A percentile compares a stretch with the other conserved stretches of the same genome.
Evolutionary conservation across 2,113 vertebrate genomes (phyloP).

Genomic region (Macrotus californicus): DNA sequence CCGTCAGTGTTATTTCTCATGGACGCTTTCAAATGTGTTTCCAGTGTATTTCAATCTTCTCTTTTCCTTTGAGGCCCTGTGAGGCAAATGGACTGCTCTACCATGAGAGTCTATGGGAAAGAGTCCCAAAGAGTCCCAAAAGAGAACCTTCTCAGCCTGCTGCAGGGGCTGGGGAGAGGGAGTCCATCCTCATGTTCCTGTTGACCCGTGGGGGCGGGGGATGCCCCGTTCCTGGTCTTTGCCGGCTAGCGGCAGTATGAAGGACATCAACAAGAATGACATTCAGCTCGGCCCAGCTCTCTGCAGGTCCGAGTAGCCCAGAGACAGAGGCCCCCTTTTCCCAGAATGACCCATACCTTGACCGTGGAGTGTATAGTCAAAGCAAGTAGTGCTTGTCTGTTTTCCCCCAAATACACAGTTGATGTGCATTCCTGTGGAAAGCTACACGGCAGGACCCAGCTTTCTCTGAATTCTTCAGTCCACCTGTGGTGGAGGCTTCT

Average conservation of each 20-base stretch:
- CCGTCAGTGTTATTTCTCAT: background rate
- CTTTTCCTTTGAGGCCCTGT: background rate
- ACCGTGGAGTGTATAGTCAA: background rate
- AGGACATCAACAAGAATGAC: background rate
- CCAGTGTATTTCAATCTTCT: background rate
- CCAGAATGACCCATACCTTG: background rate
- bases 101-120: background rate
- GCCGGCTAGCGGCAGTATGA: background rate
- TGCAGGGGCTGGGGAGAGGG: fast-evolving
- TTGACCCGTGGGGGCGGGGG: fast-evolving
- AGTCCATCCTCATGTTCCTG: background rate
- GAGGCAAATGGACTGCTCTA: background rate
- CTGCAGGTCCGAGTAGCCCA: background rate
- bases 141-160: background rate
- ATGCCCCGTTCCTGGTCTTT: background rate
- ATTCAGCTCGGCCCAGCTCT: background rate
- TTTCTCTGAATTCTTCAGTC: background rate
- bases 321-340: background rate
- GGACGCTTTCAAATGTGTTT: background rate
- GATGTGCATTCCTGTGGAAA: background rate
- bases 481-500: background rate
- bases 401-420: background rate
- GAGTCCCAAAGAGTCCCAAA: background rate
- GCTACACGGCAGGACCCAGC: background rate
- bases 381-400: background rate